Evolutionary conservation across 2,113 vertebrate species (phyloP).

Genomic region (Oceanites oceanicus): DNA sequence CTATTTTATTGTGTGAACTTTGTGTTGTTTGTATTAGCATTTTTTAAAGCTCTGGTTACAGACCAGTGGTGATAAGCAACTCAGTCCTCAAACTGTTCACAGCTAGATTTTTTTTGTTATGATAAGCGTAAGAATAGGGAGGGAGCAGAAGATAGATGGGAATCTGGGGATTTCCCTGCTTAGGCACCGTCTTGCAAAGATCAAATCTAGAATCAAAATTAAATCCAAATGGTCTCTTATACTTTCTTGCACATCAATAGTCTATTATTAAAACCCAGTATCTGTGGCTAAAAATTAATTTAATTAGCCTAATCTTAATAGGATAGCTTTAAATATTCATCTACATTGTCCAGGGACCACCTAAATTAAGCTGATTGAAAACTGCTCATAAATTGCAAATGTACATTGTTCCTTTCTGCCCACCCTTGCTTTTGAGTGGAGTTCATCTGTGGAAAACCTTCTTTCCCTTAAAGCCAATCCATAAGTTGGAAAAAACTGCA

Average conservation of each 20-base stretch:
- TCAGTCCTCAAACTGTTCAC: not conserved
- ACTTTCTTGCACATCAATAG: not conserved
- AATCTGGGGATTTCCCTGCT: not conserved
- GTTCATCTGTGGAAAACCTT: not conserved
- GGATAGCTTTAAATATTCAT: not conserved
- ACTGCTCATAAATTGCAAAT: not conserved
- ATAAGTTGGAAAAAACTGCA: not conserved
- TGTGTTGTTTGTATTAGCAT: not conserved
- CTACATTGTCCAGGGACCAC: not conserved
- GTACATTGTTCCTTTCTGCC: not conserved
- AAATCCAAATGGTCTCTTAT: not conserved
- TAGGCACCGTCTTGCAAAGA: not conserved
- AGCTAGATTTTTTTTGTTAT: not conserved
- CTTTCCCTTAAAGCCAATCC: not conserved
- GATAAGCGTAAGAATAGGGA: not conserved
- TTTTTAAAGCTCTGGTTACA: not conserved
- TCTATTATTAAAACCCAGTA: not conserved
- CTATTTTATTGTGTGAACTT: not conserved
- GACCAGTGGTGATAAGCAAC: not conserved
- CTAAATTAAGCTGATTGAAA: not conserved
- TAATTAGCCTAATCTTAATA: not conserved
- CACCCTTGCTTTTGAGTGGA: not conserved
- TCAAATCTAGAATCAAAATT: not conserved
- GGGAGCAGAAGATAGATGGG: not conserved
- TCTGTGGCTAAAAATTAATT: not conserved